These are phyloP conservation scores for Butorides virescens DNA, from an alignment of 2,113 vertebrate genomes.

Conservation along the genomic window DNA sequence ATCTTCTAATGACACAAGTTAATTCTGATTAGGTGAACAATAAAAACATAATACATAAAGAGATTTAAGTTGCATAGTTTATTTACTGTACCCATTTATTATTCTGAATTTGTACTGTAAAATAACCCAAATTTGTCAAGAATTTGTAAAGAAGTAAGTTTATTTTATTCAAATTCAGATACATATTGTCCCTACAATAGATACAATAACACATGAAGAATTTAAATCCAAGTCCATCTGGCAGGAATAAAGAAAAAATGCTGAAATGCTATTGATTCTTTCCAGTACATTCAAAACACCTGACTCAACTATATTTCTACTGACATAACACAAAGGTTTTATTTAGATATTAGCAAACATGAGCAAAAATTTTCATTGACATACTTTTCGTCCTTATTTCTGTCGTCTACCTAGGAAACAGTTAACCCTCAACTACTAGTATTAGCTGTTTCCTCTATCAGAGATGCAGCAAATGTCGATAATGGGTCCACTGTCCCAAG, in stretches of 20 bases:
- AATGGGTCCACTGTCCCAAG: constrained; percentile 29
- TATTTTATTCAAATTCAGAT: neutral
- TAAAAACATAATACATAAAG: neutral
- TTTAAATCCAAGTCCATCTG: constrained; percentile 71
- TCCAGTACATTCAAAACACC: constrained; percentile 65
- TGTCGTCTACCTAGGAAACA: neutral
- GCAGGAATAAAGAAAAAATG: constrained; percentile 62
- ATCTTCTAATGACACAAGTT: neutral
- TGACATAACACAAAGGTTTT: constrained; percentile 71
- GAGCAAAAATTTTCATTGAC: constrained; percentile 12
- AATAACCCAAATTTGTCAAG: neutral
- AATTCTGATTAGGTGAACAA: neutral
- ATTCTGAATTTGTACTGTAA: neutral
- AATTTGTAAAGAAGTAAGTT: neutral
- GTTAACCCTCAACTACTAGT: constrained; percentile 34
- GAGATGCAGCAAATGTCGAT: constrained; percentile 24
- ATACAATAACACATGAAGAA: constrained; percentile 41
- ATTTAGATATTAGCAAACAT: constrained; percentile 63
- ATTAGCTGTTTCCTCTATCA: neutral
- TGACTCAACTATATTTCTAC: constrained; percentile 76
- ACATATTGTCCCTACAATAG: constrained; percentile 15
- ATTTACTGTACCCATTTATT: neutral
- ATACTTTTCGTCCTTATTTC: neutral
- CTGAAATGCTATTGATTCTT: constrained; percentile 76
- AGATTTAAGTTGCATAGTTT: neutral